phyloP scores from a whole-genome alignment of 2,113 vertebrate genomes.

The Canis aureus region DNA sequence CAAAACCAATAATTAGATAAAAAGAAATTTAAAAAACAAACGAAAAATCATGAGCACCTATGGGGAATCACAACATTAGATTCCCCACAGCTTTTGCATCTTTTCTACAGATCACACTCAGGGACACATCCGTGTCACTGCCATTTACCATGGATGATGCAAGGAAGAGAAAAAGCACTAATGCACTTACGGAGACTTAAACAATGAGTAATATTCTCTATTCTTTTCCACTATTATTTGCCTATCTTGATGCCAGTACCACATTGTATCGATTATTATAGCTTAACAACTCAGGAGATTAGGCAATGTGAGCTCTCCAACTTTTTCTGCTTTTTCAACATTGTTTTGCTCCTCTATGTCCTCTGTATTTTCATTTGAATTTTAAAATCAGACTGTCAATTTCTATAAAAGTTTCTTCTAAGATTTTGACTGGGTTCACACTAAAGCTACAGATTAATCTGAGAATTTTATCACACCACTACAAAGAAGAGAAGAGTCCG shows the following conservation, averaged over 20 bases:
- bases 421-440: slow-evolving; percentile 32
- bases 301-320: not conserved
- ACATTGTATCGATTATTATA: not conserved
- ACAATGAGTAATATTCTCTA: not conserved
- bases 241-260: not conserved
- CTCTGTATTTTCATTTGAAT: not conserved
- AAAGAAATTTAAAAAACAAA: not conserved
- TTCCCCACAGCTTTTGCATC: not conserved
- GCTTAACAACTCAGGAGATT: not conserved
- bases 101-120: not conserved
- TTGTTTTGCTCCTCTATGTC: not conserved
- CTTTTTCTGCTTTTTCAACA: not conserved
- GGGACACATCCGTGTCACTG: not conserved
- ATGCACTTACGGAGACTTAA: not conserved
- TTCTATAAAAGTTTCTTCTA: not conserved
- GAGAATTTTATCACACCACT: not conserved
- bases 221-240: not conserved
- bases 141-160: not conserved
- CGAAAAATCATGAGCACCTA: not conserved
- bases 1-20: slow-evolving; percentile 64
- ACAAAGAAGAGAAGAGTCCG: not conserved
- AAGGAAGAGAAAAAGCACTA: not conserved
- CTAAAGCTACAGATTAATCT: not conserved
- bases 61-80: not conserved
- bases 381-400: slow-evolving; percentile 11